phyloP scores from a whole-genome alignment of 2,113 vertebrate species.

The Nesoenas mayeri region DNA sequence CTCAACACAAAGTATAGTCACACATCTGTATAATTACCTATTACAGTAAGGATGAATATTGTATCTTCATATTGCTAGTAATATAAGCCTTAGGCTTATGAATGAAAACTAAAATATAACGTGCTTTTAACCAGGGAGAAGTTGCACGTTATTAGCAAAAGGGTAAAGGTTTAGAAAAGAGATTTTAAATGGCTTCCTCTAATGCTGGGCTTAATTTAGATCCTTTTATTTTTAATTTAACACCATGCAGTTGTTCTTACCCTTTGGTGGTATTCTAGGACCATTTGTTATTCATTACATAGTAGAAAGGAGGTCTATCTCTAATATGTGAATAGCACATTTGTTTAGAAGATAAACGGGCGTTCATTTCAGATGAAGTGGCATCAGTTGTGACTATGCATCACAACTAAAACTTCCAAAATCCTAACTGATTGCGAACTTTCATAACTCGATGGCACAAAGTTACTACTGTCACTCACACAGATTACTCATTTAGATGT shows the following conservation, averaged over 20 bases:
- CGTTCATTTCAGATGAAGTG: background rate
- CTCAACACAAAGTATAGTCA: background rate
- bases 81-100: background rate
- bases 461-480: background rate
- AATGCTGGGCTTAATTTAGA: background rate
- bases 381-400: background rate
- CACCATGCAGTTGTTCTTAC: background rate
- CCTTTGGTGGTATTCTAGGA: background rate
- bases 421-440: background rate
- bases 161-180: background rate
- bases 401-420: background rate
- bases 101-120: background rate
- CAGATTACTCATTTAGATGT: background rate
- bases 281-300: background rate
- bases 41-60: background rate
- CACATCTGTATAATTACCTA: background rate
- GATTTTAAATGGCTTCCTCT: background rate
- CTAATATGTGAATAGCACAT: background rate
- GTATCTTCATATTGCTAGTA: background rate
- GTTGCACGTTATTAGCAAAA: background rate
- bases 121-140: background rate
- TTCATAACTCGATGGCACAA: background rate
- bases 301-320: background rate
- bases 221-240: background rate
- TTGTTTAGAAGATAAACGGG: background rate